phyloP scores from a whole-genome alignment of 2,797 vertebrate species.

The Crocidura indochinensis region DNA sequence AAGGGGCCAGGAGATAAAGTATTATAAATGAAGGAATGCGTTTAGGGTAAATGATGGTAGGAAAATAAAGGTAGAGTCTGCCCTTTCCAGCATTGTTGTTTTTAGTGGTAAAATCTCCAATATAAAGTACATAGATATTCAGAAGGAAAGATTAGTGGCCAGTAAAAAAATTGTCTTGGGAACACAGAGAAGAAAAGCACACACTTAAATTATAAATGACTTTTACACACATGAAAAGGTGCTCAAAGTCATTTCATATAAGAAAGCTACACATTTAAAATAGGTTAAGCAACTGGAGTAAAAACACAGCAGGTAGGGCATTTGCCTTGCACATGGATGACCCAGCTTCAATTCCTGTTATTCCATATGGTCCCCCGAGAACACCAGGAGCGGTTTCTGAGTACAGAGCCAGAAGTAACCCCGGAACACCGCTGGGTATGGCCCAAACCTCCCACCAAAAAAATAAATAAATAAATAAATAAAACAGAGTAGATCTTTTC shows the following conservation, averaged over 20 bases:
- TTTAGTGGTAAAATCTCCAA: not conserved
- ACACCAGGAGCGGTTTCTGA: too few relatives aligned
- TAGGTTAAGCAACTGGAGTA: too few relatives aligned
- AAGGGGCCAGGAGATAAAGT: not conserved
- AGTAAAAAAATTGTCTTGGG: not conserved
- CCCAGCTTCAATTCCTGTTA: too few relatives aligned
- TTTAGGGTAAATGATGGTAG: not conserved
- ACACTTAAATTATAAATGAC: not conserved
- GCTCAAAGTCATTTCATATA: not conserved
- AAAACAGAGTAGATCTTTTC: not conserved
- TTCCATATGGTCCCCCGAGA: too few relatives aligned
- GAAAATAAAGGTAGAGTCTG: not conserved
- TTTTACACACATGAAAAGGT: not conserved
- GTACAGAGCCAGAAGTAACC: too few relatives aligned
- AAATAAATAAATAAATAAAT: too few relatives aligned
- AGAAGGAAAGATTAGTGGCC: not conserved
- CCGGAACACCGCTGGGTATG: too few relatives aligned
- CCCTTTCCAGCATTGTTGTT: not conserved
- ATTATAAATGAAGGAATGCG: not conserved
- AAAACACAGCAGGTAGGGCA: too few relatives aligned
- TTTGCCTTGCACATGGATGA: too few relatives aligned
- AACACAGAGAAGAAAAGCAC: not conserved
- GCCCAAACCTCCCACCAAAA: too few relatives aligned
- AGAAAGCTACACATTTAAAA: not conserved
- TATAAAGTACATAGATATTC: not conserved